Base-by-base conservation (phyloP, 1,140 invertebrate species). In the Physella acuta region DNA sequence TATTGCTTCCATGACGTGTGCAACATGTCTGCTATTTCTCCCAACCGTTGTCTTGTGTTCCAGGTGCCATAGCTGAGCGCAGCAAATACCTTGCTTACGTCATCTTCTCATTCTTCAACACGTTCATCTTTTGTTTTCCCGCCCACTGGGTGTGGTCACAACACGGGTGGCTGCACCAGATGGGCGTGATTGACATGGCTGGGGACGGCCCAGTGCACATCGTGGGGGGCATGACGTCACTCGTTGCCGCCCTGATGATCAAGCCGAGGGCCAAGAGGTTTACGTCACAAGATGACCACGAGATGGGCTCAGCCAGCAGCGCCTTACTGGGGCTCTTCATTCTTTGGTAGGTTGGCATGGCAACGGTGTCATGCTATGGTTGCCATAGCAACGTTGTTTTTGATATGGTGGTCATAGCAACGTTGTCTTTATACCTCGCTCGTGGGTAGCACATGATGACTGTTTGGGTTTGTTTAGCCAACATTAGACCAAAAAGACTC, bases 301-400 rank as follows among this genome's bases (percentile, higher is more conserved):
- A 93, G 0, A 87, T 95, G 73, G 94, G 94, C 0, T 92, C 91
- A 79, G 93, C 94, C 0, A 93, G 94, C 0, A 96, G 95, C 79
- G 92, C 93, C 8, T 90, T 94, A 33, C 90, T 97, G 88, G 95
- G 94, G 0, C 88, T 94, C 0, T 96, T 96, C 79, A 94, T 97
- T 33, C 85, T 97, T 3, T 97, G 94, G 94, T 85, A 75, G 70
- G 75, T n/a, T n/a, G n/a, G n/a, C n/a, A n/a, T n/a, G n/a, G n/a
- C n/a, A n/a, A n/a, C n/a, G n/a, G n/a, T n/a, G n/a, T n/a, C n/a
- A n/a, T n/a, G n/a, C n/a, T n/a, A n/a, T n/a, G n/a, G n/a, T n/a
- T n/a, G n/a, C n/a, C n/a, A n/a, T n/a, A n/a, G n/a, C n/a, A n/a
- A n/a, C n/a, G n/a, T n/a, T n/a, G n/a, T n/a, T n/a, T n/a, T n/a